These are phyloP conservation scores for Luehdorfia chinensis DNA, from an alignment of 1,140 invertebrate genomes.

Conservation along the genomic window DNA sequence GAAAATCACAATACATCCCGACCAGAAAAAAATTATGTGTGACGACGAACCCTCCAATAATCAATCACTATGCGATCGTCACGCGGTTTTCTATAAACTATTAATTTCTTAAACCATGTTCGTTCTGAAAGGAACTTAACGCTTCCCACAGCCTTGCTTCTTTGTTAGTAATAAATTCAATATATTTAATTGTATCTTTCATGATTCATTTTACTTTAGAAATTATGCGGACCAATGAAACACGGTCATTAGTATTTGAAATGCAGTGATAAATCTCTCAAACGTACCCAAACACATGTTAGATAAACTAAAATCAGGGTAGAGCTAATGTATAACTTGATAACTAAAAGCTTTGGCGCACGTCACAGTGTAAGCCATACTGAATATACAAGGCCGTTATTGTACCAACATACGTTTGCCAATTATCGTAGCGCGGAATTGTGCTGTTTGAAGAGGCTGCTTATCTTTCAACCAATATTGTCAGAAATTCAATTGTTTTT, in stretches of 20 bases:
- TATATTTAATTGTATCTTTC: too few relatives aligned
- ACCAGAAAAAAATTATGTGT: too few relatives aligned
- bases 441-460: constrained; percentile 9
- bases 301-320: constrained; percentile 35
- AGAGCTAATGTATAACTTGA: constrained; percentile 45
- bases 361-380: constrained; percentile 32
- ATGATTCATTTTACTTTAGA: too few relatives aligned
- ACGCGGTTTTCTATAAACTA: too few relatives aligned
- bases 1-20: too few relatives aligned
- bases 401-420: constrained; percentile 6
- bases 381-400: constrained; percentile 24
- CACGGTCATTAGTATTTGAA: constrained; percentile 22
- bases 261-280: constrained; percentile 41
- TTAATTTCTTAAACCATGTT: too few relatives aligned
- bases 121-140: too few relatives aligned
- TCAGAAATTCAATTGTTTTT: background rate
- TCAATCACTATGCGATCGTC: too few relatives aligned
- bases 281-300: constrained; percentile 35
- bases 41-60: too few relatives aligned
- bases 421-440: constrained; percentile 1
- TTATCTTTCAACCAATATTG: constrained; percentile 1
- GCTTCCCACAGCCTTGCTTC: too few relatives aligned
- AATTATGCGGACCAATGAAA: constrained; percentile 6
- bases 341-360: constrained; percentile 51
- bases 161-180: too few relatives aligned